Evolutionary conservation across 2,888 invertebrate species (phyloP).

Genomic region (Drosophila subsilvestris): DNA sequence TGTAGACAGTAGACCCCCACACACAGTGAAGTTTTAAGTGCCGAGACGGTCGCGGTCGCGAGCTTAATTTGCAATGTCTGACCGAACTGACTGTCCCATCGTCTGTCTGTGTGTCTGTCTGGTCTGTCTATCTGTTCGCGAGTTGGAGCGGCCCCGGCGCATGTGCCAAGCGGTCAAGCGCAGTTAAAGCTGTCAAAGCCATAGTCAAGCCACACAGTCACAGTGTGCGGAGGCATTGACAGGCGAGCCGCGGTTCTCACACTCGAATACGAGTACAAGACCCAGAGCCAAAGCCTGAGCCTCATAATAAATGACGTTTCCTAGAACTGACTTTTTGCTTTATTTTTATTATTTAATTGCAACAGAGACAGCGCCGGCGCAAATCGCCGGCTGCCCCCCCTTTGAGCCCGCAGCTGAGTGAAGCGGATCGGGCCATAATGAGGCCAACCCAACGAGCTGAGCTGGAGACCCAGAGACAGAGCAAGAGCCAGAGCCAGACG

Average conservation of each 20-base stretch:
- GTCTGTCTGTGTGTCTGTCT: conserved; percentile 13
- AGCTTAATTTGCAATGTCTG: conserved; percentile 76
- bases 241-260: conserved; percentile 72
- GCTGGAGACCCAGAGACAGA: not conserved
- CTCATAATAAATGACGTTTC: conserved; percentile 78
- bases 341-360: conserved; percentile 77
- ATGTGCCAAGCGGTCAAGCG: conserved; percentile 79
- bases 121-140: conserved; percentile 18
- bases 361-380: conserved; percentile 78
- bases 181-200: conserved; percentile 77
- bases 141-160: conserved; percentile 56
- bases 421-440: conserved; percentile 60
- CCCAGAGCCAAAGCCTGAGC: too few species aligned
- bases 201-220: conserved; percentile 27
- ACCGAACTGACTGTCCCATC: conserved; percentile 3
- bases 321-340: conserved; percentile 64
- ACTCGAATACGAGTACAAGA: conserved; percentile 54
- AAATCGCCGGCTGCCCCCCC: conserved; percentile 24
- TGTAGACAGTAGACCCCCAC: not conserved
- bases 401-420: not conserved
- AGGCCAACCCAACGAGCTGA: conserved; percentile 57
- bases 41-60: conserved; percentile 67
- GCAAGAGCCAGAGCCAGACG: conserved; percentile 32
- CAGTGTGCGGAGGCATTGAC: conserved; percentile 73
- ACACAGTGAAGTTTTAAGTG: conserved; percentile 62